These are phyloP conservation scores for Acanthosepion esculentum DNA, from an alignment of 2,888 invertebrate species.

Conservation along the genomic window DNA sequence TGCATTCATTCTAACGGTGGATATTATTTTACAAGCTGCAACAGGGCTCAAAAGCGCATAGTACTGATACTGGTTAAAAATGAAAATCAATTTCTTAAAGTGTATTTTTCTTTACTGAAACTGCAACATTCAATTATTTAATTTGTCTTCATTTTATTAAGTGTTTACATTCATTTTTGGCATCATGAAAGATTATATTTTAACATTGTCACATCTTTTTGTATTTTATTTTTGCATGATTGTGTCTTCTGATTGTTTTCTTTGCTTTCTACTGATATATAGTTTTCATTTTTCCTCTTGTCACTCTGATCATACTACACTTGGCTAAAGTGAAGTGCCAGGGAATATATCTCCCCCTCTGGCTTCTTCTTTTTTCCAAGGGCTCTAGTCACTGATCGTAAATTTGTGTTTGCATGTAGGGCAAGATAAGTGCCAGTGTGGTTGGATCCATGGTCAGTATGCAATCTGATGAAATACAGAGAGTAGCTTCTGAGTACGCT, in stretches of 20 bases:
- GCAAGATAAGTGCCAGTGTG: slow-evolving; percentile 73
- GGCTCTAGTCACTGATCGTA: not conserved
- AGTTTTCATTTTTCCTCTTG: not conserved
- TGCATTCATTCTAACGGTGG: no score
- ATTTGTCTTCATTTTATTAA: not conserved
- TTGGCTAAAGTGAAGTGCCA: not conserved
- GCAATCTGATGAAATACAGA: slow-evolving; percentile 82
- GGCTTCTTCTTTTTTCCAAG: not conserved
- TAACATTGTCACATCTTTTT: not conserved
- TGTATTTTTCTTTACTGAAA: not conserved
- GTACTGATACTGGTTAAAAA: no score
- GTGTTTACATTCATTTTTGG: not conserved
- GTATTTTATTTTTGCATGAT: not conserved
- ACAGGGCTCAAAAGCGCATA: no score
- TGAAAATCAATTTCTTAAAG: no score
- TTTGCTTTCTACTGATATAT: not conserved
- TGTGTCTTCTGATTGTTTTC: not conserved
- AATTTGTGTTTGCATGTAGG: slow-evolving; percentile 59
- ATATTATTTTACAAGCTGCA: no score
- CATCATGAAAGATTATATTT: not conserved
- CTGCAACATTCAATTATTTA: not conserved
- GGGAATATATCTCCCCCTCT: not conserved
- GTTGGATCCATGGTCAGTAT: slow-evolving; percentile 79
- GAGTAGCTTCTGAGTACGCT: slow-evolving; percentile 84
- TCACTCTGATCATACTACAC: not conserved